Base-by-base conservation (phyloP, 1,140 invertebrate genomes). In the Campodea augens region DNA sequence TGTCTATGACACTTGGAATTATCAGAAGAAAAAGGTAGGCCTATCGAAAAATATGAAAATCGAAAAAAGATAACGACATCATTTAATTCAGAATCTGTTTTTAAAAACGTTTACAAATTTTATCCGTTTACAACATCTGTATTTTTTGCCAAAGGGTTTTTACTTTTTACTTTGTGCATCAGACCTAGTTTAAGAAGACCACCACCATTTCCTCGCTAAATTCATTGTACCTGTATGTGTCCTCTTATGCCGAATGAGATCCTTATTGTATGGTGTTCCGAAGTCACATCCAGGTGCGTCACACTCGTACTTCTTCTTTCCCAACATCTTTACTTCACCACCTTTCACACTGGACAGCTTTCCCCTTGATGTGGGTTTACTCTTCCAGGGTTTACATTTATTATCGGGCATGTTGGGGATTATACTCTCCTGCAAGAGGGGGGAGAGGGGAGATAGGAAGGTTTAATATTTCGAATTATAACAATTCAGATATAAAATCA, bases 181-280 rank as follows among this genome's bases (percentile, higher is more conserved):
- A 23, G 23, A 7, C n/a, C n/a, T 48, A 36, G n/a, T 46, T 36
- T 21, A 19, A 2, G 3, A 7, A 23, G n/a, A 10, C 29, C 24
- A 15, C 21, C 2, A 39, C 19, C 32, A 32, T n/a, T n/a, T n/a
- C 42, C 41, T 0, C 47, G 27, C 20, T 25, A 27, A 41, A 46
- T 29, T 44, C 46, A 39, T 19, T 27, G 44, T 51, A 52, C 52
- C 53, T 43, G 60, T 61, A 44, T 63, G 61, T 38, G 49, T 56
- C 39, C 59, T 51, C 43, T 53, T 56, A 42, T 63, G 61, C 15
- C 60, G 45, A 13, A 51, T 38, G 12, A 63, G 47, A 49, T 62
- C 58, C 43, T 60, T 63, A 4, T 48, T 39, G 27, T 58, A 59
- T 2, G 47, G 44, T 1, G 57, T 58, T 5, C 47, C 39, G 40